Conservation (phyloP, 2,797 vertebrate species). For the Sylvilagus floridanus region DNA sequence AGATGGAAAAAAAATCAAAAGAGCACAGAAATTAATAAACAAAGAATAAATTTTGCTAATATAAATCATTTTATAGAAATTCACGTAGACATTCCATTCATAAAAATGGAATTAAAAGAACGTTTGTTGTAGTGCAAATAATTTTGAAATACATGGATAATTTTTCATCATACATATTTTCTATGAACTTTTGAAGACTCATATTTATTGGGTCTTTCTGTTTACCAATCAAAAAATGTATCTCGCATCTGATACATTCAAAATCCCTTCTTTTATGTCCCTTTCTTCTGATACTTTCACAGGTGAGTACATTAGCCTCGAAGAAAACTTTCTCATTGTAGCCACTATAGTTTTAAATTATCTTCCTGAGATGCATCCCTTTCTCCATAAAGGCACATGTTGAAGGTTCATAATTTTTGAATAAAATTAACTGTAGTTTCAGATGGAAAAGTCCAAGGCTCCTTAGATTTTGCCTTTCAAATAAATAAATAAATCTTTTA, state of each 20-base stretch:
- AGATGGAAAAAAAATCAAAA: neutral
- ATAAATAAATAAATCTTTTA: no score
- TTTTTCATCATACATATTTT: no score
- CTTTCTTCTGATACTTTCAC: neutral
- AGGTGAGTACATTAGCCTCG: neutral
- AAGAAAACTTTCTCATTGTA: neutral
- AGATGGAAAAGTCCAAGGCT: neutral
- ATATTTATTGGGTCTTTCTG: neutral
- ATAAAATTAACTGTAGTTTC: neutral
- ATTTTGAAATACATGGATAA: no score
- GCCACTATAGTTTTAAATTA: neutral
- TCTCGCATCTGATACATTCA: neutral
- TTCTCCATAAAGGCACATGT: neutral
- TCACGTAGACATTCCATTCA: no score
- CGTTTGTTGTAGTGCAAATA: no score
- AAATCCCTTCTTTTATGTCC: neutral
- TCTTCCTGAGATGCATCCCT: neutral
- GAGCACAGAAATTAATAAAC: neutral
- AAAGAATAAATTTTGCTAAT: neutral
- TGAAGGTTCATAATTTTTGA: neutral
- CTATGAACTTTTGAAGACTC: no score
- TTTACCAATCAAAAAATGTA: neutral
- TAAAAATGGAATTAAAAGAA: no score
- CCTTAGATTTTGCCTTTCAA: neutral
- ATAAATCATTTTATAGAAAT: no score